phyloP scores from a whole-genome alignment of 2,888 invertebrate genomes.

The Drosophila dives region DNA sequence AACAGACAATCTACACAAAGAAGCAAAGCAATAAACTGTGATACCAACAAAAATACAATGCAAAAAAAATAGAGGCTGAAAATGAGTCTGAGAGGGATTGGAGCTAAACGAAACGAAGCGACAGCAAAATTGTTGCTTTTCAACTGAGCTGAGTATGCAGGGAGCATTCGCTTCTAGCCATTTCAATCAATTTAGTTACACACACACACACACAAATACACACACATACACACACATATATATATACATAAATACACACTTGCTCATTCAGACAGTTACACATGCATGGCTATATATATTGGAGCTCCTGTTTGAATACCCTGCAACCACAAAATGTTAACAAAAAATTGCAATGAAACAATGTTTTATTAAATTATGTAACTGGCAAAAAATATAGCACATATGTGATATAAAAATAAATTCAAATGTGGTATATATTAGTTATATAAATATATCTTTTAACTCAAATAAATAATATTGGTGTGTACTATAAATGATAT shows the following conservation, averaged over 20 bases:
- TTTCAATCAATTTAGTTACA: constrained; percentile 78
- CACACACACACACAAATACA: constrained; percentile 27
- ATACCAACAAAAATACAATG: constrained; percentile 29
- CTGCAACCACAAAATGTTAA: not conserved
- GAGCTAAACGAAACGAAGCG: constrained; percentile 41
- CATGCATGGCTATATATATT: constrained; percentile 32
- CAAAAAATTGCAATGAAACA: not conserved
- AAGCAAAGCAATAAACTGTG: constrained; percentile 60
- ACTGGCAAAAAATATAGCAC: not conserved
- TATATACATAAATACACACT: constrained; percentile 9
- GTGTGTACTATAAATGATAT: not conserved
- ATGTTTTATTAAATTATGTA: not conserved
- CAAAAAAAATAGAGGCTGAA: constrained; percentile 37
- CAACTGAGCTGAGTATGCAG: constrained; percentile 48
- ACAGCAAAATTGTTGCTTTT: constrained; percentile 49
- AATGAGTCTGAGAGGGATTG: constrained; percentile 51
- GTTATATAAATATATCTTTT: not conserved
- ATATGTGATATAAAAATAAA: not conserved
- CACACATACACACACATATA: constrained; percentile 18
- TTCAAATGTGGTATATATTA: not conserved
- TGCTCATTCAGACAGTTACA: constrained; percentile 26
- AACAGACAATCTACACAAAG: constrained; percentile 59
- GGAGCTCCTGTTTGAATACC: constrained; percentile 19
- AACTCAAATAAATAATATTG: not conserved
- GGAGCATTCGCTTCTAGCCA: constrained; percentile 79